Evolutionary conservation across 2,888 invertebrate genomes (phyloP).

Genomic region (Apotomis turbidana): DNA sequence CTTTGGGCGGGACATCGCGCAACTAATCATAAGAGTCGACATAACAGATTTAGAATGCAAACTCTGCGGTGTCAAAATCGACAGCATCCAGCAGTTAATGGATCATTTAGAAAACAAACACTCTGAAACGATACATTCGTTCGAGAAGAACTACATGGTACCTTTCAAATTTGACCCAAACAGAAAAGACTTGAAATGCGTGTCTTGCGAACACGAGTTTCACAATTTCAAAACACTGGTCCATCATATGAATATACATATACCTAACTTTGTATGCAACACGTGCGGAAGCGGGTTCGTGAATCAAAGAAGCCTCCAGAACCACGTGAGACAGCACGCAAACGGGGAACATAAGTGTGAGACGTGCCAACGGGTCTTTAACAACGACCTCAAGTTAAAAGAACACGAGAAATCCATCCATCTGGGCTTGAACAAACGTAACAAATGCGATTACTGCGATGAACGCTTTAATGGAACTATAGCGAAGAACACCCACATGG

Average conservation of each 20-base stretch:
- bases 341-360: conserved; percentile 51
- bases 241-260: conserved; percentile 64
- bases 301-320: conserved; percentile 44
- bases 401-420: conserved; percentile 64
- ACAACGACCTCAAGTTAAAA: conserved; percentile 55
- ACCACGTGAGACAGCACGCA: conserved; percentile 46
- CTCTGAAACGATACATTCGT: conserved; percentile 51
- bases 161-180: conserved; percentile 62
- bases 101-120: conserved; percentile 57
- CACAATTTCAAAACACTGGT: conserved; percentile 56
- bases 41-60: conserved; percentile 62
- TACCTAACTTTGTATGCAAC: conserved; percentile 60
- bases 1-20: conserved; percentile 20
- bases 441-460: conserved; percentile 59
- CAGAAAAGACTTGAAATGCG: conserved; percentile 54
- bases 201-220: conserved; percentile 56
- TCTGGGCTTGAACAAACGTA: conserved; percentile 45
- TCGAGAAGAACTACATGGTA: conserved; percentile 61
- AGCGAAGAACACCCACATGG: conserved; percentile 57
- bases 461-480: conserved; percentile 55
- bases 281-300: conserved; percentile 60
- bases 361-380: conserved; percentile 62
- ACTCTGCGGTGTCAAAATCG: conserved; percentile 52
- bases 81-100: conserved; percentile 54
- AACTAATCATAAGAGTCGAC: conserved; percentile 58